These are phyloP conservation scores for Callimorpha dominula DNA, from an alignment of 2,888 invertebrate genomes.

Conservation along the genomic window DNA sequence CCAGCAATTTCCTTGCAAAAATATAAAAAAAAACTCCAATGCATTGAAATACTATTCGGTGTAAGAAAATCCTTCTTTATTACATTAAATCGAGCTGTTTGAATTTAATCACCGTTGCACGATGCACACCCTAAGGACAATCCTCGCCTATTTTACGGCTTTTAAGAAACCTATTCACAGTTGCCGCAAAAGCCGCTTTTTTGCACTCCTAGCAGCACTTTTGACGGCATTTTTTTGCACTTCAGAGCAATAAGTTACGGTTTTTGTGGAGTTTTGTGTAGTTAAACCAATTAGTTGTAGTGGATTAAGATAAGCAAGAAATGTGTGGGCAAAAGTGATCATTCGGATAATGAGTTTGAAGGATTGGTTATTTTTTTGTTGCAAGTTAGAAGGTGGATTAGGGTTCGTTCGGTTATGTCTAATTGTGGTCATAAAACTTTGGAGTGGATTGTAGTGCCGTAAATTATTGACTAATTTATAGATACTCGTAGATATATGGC, in stretches of 20 bases:
- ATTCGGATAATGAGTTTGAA: constrained; percentile 38
- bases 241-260: constrained; percentile 25
- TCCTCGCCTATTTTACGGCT: constrained; percentile 62
- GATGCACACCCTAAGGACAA: constrained; percentile 51
- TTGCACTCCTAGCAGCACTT: constrained; percentile 4
- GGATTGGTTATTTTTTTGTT: constrained; percentile 18
- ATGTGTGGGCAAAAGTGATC: constrained; percentile 34
- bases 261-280: constrained; percentile 25
- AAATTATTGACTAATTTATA: not conserved
- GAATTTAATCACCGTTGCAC: constrained; percentile 64
- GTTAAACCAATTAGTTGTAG: constrained; percentile 50
- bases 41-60: constrained; percentile 27
- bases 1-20: not conserved
- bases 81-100: constrained; percentile 60
- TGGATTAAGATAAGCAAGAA: constrained; percentile 42
- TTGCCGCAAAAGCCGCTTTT: constrained; percentile 40
- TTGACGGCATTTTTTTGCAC: constrained; percentile 19
- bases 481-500: too few relatives aligned
- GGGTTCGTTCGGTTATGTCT: constrained; percentile 8
- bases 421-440: constrained; percentile 3
- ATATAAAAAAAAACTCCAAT: too few relatives aligned
- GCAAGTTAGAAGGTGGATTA: not conserved
- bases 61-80: constrained; percentile 41
- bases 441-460: not conserved
- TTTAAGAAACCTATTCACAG: constrained; percentile 51